phyloP scores from a whole-genome alignment of 2,797 vertebrate genomes.

The Vireo griseus region DNA sequence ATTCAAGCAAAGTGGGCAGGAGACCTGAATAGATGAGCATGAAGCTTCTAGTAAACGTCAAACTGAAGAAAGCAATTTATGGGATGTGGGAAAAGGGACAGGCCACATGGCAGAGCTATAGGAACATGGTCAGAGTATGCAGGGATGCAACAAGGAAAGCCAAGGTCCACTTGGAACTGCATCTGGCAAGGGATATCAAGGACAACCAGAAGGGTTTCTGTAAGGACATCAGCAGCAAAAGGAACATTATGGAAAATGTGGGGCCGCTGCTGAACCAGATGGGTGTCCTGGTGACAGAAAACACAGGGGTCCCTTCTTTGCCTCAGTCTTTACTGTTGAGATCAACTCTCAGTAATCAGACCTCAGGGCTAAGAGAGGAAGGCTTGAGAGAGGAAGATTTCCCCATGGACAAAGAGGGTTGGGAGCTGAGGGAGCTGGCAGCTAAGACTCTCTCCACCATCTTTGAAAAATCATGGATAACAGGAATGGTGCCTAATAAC shows the following conservation, averaged over 20 bases:
- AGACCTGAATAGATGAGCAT: neutral
- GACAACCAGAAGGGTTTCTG: neutral
- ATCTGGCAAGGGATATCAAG: neutral
- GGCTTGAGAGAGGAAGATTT: neutral
- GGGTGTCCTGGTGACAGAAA: neutral
- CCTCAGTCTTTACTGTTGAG: neutral
- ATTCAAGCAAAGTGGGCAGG: neutral
- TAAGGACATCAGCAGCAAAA: neutral
- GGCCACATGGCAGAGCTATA: neutral
- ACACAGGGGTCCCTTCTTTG: neutral
- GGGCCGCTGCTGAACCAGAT: accelerated
- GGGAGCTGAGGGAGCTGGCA: neutral
- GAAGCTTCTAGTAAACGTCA: neutral
- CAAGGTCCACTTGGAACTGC: neutral
- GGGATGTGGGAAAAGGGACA: neutral
- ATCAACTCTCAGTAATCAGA: accelerated
- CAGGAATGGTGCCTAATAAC: neutral
- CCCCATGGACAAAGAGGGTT: neutral
- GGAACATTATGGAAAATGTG: neutral
- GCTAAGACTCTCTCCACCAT: neutral
- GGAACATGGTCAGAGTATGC: neutral
- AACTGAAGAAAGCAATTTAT: neutral
- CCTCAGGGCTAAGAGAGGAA: neutral
- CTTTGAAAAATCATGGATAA: neutral
- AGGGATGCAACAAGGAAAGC: neutral